phyloP scores from a whole-genome alignment of 2,888 invertebrate species.

The Synanthedon tipuliformis region DNA sequence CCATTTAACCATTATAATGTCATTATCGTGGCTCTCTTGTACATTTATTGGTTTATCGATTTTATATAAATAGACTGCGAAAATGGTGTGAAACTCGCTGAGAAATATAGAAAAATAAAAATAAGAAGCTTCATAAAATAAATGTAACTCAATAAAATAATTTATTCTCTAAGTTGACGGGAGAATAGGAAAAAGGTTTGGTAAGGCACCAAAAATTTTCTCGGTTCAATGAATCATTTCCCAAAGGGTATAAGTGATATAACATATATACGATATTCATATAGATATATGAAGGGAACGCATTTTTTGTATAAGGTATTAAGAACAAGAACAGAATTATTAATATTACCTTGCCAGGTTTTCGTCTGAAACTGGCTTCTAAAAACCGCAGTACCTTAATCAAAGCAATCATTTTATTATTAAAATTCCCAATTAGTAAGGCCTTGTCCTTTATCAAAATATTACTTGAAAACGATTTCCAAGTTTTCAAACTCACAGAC shows the following conservation, averaged over 20 bases:
- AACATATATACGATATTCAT: too few species aligned
- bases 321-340: too few species aligned
- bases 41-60: neutral
- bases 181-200: slow-evolving; percentile 33
- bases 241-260: slow-evolving; percentile 25
- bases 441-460: neutral
- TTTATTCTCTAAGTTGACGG: slow-evolving; percentile 30
- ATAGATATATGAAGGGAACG: too few species aligned
- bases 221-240: slow-evolving; percentile 38
- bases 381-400: too few species aligned
- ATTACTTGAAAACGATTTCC: slow-evolving; percentile 17
- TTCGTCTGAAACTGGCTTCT: too few species aligned
- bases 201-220: slow-evolving; percentile 37
- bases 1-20: neutral
- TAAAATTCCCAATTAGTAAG: too few species aligned
- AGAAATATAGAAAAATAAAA: neutral
- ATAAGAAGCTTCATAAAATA: slow-evolving; percentile 10
- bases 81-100: neutral
- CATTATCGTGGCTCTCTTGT: neutral
- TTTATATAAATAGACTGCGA: neutral
- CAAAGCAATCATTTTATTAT: too few species aligned
- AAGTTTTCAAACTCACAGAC: slow-evolving; percentile 20
- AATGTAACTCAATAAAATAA: slow-evolving; percentile 27
- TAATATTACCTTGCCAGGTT: too few species aligned
- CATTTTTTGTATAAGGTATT: too few species aligned